Percentiles rank a stretch among this genome's conserved stretches.
phyloP scores from a whole-genome alignment of 2,888 invertebrate genomes.

The Neoaliturus tenellus region DNA sequence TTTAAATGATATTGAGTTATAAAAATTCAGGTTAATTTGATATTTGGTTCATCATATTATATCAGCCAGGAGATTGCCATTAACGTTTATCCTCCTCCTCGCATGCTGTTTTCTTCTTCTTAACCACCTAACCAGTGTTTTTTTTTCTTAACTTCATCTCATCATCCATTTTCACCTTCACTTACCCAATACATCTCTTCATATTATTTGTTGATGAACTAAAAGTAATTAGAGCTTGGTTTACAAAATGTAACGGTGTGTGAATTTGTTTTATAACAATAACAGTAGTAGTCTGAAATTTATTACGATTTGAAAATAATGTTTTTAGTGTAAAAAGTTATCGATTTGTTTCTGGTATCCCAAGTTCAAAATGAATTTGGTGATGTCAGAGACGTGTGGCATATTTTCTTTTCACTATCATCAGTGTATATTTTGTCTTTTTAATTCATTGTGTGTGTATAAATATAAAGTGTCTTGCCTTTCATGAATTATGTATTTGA shows the following conservation, averaged over 20 bases:
- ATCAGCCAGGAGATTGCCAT: slow-evolving; percentile 4
- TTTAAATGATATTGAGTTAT: no score
- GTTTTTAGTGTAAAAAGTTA: no score
- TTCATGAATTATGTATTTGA: not conserved
- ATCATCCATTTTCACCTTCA: not conserved
- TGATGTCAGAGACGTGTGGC: not conserved
- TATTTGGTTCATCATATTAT: no score
- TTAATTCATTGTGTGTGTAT: not conserved
- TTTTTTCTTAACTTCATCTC: not conserved
- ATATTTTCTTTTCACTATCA: not conserved
- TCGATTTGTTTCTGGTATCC: no score
- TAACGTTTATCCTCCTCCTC: not conserved
- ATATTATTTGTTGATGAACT: not conserved
- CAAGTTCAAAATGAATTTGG: not conserved
- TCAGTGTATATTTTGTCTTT: not conserved
- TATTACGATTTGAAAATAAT: not conserved
- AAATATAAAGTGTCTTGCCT: not conserved
- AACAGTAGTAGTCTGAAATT: not conserved
- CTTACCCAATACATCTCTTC: slow-evolving; percentile 10
- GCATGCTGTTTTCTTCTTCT: slow-evolving; percentile 11
- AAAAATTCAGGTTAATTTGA: no score
- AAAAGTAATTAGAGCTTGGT: slow-evolving; percentile 1
- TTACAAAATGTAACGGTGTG: not conserved
- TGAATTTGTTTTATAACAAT: not conserved
- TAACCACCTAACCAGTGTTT: not conserved